Evolutionary conservation across 2,797 vertebrate species (phyloP).

Genomic region (Tapera naevia): DNA sequence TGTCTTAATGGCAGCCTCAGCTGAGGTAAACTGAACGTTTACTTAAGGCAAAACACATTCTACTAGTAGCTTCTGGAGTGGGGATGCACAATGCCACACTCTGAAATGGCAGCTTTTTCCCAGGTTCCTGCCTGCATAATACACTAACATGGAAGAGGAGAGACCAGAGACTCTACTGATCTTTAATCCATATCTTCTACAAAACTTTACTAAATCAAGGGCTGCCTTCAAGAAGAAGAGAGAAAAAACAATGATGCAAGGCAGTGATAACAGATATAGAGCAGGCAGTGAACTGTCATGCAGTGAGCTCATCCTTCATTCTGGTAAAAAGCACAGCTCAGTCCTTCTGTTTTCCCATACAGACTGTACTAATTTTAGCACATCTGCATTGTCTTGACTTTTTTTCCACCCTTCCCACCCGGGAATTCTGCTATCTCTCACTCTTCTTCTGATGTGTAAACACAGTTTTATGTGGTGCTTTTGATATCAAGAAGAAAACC

Average conservation of each 20-base stretch:
- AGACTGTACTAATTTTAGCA: not conserved
- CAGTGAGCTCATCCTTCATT: not conserved
- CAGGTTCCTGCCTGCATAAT: not conserved
- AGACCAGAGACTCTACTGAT: not conserved
- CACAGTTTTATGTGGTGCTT: not conserved
- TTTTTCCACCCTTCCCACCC: not conserved
- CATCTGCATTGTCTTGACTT: not conserved
- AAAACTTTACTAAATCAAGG: not conserved
- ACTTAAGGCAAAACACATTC: not conserved
- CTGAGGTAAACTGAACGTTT: not conserved
- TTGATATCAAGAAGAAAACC: not conserved
- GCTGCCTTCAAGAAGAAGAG: not conserved
- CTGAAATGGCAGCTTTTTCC: not conserved
- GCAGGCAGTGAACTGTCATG: not conserved
- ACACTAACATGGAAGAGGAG: not conserved
- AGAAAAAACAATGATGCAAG: fast-evolving
- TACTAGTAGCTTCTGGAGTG: not conserved
- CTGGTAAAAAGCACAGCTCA: not conserved
- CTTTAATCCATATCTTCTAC: not conserved
- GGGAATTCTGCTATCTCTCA: not conserved
- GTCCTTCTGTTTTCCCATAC: not conserved
- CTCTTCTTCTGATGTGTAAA: not conserved
- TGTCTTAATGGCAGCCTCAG: not conserved
- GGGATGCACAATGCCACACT: fast-evolving
- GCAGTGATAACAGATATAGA: not conserved